Evolutionary conservation across 2,797 vertebrate species (phyloP).

Genomic region (Enteromius thamalakanensis): DNA sequence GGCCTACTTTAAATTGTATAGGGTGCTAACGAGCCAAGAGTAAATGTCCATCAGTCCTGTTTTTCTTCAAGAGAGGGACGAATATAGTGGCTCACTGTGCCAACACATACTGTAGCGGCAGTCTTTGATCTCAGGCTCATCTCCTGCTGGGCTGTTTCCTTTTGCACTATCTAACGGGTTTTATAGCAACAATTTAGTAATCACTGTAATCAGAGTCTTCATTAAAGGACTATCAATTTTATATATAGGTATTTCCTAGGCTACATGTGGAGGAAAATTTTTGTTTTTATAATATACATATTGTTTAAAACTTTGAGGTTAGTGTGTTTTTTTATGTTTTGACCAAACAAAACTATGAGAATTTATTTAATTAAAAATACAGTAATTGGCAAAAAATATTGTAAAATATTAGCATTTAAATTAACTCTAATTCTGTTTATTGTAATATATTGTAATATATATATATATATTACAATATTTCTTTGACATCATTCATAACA

Average conservation of each 20-base stretch:
- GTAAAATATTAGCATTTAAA: neutral
- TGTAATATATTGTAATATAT: too few species aligned
- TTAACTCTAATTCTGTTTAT: too few species aligned
- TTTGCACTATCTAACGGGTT: neutral
- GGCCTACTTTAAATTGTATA: constrained; percentile 36
- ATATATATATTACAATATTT: neutral
- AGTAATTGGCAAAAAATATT: neutral
- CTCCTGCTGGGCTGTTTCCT: neutral
- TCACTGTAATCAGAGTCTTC: neutral
- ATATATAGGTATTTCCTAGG: neutral
- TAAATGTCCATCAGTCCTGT: neutral
- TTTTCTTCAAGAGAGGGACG: neutral
- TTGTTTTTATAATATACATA: neutral
- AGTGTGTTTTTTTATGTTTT: neutral
- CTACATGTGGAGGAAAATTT: neutral
- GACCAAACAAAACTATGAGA: neutral
- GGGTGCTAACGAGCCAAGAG: constrained; percentile 2
- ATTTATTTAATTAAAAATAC: neutral
- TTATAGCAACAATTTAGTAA: constrained; percentile 4
- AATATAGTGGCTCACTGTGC: constrained; percentile 33
- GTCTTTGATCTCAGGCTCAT: constrained; percentile 15
- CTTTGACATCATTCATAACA: neutral
- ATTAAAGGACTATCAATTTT: neutral
- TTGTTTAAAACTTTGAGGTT: neutral
- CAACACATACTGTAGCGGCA: neutral